Base-by-base conservation (phyloP, 2,888 invertebrate genomes). In the Drosophila barbarae region DNA sequence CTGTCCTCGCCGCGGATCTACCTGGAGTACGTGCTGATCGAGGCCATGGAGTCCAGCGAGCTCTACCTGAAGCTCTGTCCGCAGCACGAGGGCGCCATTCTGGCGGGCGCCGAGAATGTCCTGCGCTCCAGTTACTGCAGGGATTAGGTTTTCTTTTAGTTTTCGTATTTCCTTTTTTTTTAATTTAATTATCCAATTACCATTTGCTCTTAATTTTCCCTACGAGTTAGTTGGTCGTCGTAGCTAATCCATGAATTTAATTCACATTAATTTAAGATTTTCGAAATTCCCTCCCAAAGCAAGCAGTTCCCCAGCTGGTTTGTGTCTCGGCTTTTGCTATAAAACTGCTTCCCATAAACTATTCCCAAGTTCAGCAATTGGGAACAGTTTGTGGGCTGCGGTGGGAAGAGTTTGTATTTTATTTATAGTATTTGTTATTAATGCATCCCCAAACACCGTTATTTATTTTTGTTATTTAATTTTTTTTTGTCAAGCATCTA, bases 1-100 rank as follows among this genome's bases (percentile, higher is more conserved):
- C 89, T 95, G 9, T 92, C 93, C 58, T 93, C 93, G 6, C 94
- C 96, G 0, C 92, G 93, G 70, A 93, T 95, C 56, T 94, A 93
- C 86, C 90, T 96, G 49, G 93, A 94, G 60, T 93, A 93, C 69
- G 89, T 96, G 39, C 92, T 92, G 47, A 90, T 96, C 36, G 93
- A 95, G 44, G 93, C 93, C 12, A 90, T 96, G 77, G 95, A 95
- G 88, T 92, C 92, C 56, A 91, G 92, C 10, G 79, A 86, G n/a
- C 74, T 74, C 0, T 70, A 82, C 34, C 38, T 89, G 51, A 93
- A 92, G 12, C 91, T 94, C 4, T 95, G 95, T 81, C 93, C 94
- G 0, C 72, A 81, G 35, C 92, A 92, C 77, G 89, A 91, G 63
- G 91, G 92, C 51, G 92, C 92, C 71, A 90, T 95, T n/a, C 90